phyloP scores from a whole-genome alignment of 2,888 invertebrate genomes.

The Drosophila diplacantha region DNA sequence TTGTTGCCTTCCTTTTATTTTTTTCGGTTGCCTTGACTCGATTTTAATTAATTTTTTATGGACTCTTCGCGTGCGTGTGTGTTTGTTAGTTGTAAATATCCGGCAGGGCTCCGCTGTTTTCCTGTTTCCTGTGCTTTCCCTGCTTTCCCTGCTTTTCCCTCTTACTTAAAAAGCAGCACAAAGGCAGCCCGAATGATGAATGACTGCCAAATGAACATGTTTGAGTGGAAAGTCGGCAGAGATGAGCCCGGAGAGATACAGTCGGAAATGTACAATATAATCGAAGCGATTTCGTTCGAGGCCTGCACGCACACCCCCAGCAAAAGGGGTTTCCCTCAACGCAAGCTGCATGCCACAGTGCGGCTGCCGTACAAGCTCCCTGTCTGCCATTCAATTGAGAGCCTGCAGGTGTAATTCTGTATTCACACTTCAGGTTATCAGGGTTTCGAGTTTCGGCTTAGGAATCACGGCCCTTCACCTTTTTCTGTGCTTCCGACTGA shows the following conservation, averaged over 20 bases:
- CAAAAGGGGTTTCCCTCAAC: conserved; percentile 8
- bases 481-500: too few species aligned
- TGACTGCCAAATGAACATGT: conserved; percentile 63
- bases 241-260: conserved; percentile 24
- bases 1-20: background rate
- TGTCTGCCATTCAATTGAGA: background rate
- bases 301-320: conserved; percentile 1
- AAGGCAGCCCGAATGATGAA: conserved; percentile 57
- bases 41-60: conserved; percentile 71
- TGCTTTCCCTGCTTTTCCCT: background rate
- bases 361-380: background rate
- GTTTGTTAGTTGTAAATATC: conserved; percentile 28
- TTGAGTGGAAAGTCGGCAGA: conserved; percentile 23
- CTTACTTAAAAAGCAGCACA: conserved; percentile 19
- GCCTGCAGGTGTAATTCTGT: background rate
- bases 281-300: conserved; percentile 19
- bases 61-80: conserved; percentile 33
- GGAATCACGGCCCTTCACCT: too few species aligned
- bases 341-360: conserved; percentile 14
- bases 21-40: conserved; percentile 41
- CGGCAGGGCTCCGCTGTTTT: conserved; percentile 6
- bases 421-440: background rate
- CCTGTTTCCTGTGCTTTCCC: background rate
- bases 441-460: too few species aligned
- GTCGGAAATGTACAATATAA: conserved; percentile 29